These are phyloP conservation scores for Turnix velox DNA, from an alignment of 2,113 vertebrate genomes.

Conservation along the genomic window DNA sequence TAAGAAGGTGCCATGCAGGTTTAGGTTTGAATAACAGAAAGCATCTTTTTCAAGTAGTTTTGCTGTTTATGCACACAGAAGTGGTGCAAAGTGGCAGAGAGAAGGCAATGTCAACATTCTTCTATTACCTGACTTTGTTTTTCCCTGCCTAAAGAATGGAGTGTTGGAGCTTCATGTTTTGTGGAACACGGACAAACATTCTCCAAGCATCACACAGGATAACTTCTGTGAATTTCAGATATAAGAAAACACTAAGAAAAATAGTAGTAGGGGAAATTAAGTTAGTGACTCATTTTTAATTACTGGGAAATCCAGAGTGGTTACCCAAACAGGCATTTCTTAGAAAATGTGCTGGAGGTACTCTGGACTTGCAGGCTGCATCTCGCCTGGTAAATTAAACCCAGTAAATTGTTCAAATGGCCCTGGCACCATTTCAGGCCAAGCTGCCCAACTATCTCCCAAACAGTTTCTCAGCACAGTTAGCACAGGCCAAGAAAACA, in stretches of 20 bases:
- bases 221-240: background rate
- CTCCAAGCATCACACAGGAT: background rate
- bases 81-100: background rate
- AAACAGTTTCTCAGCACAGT: background rate
- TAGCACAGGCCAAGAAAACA: background rate
- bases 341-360: background rate
- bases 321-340: slow-evolving; percentile 15
- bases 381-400: background rate
- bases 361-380: background rate
- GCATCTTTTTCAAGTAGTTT: background rate
- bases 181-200: background rate
- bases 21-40: background rate
- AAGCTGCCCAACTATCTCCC: background rate
- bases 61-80: background rate
- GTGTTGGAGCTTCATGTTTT: background rate
- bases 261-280: background rate
- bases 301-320: background rate
- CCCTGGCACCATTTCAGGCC: background rate
- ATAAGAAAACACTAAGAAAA: background rate
- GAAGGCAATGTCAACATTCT: background rate
- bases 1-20: background rate
- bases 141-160: background rate
- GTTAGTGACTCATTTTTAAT: slow-evolving; percentile 35
- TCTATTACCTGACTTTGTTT: background rate
- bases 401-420: background rate